Base-by-base conservation (phyloP, 2,797 vertebrate species). In the Chaetodon trifasciatus region DNA sequence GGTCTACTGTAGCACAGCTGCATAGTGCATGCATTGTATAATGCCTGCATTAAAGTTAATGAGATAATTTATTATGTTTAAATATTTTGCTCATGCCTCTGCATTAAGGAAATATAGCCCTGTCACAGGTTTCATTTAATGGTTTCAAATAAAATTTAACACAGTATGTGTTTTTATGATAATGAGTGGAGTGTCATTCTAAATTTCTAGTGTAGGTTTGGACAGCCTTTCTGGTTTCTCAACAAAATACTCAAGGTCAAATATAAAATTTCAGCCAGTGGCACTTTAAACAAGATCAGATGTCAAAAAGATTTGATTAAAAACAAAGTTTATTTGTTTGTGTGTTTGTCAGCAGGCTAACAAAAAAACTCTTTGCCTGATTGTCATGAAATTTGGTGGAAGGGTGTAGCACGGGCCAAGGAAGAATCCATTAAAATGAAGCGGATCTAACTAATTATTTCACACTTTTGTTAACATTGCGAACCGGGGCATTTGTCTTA, bases 31-130 rank as follows among this genome's bases (percentile, higher is more conserved):
- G 39, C 55, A 39, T 62, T 62, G 50, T 23, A 64, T 49, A 16
- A 70, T 35, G 11, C 9, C n/a, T 24, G 21, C n/a, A 62, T 44
- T 42, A 65, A 72, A 74, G 70, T 78, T 60, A 74, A 77, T 61
- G 35, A 17, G 17, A 23, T 35, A 21, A 10, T 65, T 78, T 42
- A 49, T 44, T 6, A 16, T 32, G 11, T 70, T 78, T 21, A 69
- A 46, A 61, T 72, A 68, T 46, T 58, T 55, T 50, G 6, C 42
- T 39, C 28, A 63, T 68, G 42, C 40, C 8, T n/a, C 3, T 37
- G 24, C 12, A 58, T 21, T 57, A 16, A 52, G 32, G 16, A 39
- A 57, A 62, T 40, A 17, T 1, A 35, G 16, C n/a, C 8, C 28
- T 44, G 17, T 55, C n/a, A 76, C 2, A 76, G 1, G 64, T 61